Percentiles rank a stretch among this genome's conserved stretches.
Conservation (phyloP, 2,113 vertebrate species). For the Leptosomus discolor region DNA sequence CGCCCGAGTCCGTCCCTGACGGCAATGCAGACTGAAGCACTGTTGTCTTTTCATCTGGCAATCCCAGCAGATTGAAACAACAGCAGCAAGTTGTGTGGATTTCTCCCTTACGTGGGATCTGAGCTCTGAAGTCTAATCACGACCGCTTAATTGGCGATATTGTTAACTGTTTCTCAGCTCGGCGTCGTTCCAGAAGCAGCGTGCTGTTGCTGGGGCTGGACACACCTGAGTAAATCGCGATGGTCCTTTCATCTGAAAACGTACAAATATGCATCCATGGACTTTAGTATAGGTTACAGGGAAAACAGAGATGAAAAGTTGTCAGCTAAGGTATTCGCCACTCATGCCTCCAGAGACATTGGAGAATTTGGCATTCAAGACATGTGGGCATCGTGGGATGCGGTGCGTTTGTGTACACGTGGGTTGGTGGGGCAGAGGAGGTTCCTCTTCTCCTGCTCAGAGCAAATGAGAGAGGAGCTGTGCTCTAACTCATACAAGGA, state of each 20-base stretch:
- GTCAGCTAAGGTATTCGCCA: neutral
- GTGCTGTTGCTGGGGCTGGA: neutral
- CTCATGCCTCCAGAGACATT: neutral
- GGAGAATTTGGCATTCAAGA: neutral
- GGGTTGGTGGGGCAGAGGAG: neutral
- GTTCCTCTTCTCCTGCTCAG: neutral
- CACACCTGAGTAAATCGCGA: neutral
- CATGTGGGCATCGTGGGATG: rapidly evolving
- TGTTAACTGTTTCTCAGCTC: neutral
- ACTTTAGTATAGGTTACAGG: too few species aligned
- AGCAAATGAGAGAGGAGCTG: neutral
- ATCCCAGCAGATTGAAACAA: neutral
- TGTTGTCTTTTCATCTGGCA: neutral
- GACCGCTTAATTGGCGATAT: neutral
- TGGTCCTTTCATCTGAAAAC: neutral
- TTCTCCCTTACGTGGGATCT: neutral
- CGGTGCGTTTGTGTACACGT: rapidly evolving
- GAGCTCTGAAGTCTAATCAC: neutral
- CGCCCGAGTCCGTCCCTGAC: neutral
- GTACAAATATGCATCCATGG: neutral
- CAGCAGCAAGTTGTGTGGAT: neutral
- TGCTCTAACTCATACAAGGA: too few species aligned
- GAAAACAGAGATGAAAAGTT: neutral
- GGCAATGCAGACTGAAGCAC: neutral
- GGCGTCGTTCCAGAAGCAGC: neutral